Percentiles rank a stretch among this genome's conserved stretches.
Conservation (phyloP, 1,140 invertebrate genomes). For the Drosophila guanche region DNA sequence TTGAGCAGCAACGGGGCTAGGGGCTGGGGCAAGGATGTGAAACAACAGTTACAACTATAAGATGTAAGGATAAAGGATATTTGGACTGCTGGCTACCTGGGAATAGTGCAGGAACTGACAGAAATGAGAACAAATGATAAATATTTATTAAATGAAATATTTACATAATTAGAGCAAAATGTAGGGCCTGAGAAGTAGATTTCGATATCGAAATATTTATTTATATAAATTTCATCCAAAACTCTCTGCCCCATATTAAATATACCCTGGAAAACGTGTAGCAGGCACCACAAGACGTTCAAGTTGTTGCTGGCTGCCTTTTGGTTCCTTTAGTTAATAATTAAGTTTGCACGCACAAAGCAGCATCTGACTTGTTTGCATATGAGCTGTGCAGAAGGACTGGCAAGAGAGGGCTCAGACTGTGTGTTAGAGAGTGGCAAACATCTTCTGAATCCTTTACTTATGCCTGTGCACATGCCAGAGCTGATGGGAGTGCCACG, state of each 20-base stretch:
- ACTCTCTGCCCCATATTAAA: too few relatives aligned
- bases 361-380: constrained; percentile 31
- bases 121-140: too few relatives aligned
- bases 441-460: constrained; percentile 44
- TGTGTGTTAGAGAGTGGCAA: constrained; percentile 3
- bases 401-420: neutral
- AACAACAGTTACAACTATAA: constrained; percentile 55
- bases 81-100: neutral
- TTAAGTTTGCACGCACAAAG: constrained; percentile 74
- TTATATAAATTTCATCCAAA: too few relatives aligned
- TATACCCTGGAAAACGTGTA: too few relatives aligned
- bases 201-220: neutral
- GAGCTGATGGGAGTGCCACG: too few relatives aligned
- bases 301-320: constrained; percentile 59
- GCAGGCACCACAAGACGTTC: constrained; percentile 1
- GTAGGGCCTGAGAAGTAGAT: neutral
- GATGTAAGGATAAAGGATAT: neutral
- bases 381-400: neutral
- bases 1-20: constrained; percentile 11
- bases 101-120: too few relatives aligned
- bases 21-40: neutral
- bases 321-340: constrained; percentile 72
- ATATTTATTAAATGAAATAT: too few relatives aligned
- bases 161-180: too few relatives aligned
- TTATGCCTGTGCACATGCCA: constrained; percentile 68